These are phyloP conservation scores for Drosophila orena DNA, from an alignment of 1,140 invertebrate species.

Conservation along the genomic window DNA sequence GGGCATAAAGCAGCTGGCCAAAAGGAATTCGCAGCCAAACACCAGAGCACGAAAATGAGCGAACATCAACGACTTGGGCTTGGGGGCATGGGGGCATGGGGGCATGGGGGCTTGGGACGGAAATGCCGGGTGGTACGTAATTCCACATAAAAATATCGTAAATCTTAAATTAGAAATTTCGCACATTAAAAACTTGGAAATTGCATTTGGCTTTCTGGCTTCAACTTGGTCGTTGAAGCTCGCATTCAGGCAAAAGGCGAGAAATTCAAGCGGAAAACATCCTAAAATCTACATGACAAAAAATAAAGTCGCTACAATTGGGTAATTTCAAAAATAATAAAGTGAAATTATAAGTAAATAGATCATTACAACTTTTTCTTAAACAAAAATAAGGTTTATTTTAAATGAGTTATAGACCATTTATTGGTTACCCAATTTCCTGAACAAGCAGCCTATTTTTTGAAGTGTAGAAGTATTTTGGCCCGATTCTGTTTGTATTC, in stretches of 20 bases:
- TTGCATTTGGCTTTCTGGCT: slow-evolving; percentile 72
- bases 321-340: not conserved
- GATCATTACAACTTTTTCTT: no score
- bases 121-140: slow-evolving; percentile 48
- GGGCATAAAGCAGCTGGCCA: slow-evolving; percentile 42
- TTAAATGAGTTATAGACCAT: no score
- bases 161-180: slow-evolving; percentile 84
- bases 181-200: slow-evolving; percentile 83
- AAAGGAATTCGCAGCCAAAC: slow-evolving; percentile 71
- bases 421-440: not conserved
- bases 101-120: not conserved
- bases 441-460: not conserved
- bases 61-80: slow-evolving; percentile 55
- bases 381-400: no score
- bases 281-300: slow-evolving; percentile 37
- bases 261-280: slow-evolving; percentile 53
- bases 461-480: slow-evolving; percentile 5
- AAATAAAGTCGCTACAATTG: not conserved
- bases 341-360: no score
- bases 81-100: not conserved
- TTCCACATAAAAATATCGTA: slow-evolving; percentile 84
- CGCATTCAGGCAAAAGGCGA: slow-evolving; percentile 31
- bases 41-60: slow-evolving; percentile 72
- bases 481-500: slow-evolving; percentile 14
- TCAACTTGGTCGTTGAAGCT: slow-evolving; percentile 27